Evolutionary conservation across 1,140 invertebrate species (phyloP).

Genomic region (Phymastichus coffea): DNA sequence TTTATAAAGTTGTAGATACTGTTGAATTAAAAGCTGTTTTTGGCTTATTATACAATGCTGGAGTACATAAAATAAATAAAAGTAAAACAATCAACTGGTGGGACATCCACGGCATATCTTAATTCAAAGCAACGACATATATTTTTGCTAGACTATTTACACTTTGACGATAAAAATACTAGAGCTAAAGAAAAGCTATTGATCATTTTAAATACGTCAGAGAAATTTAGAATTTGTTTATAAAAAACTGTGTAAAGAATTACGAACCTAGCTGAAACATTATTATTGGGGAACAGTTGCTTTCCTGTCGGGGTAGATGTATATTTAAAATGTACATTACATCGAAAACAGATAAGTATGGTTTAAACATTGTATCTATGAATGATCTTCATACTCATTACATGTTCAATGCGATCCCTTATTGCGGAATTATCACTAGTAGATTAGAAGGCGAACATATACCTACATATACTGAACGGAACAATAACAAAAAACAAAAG

Average conservation of each 20-base stretch:
- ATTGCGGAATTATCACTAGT: too few species aligned
- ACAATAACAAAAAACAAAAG: slow-evolving; percentile 54
- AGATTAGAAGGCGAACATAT: slow-evolving; percentile 6
- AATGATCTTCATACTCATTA: slow-evolving; percentile 15
- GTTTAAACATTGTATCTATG: too few species aligned
- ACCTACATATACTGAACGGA: slow-evolving; percentile 39
- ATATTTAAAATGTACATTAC: slow-evolving; percentile 52
- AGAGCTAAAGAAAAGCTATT: slow-evolving; percentile 22
- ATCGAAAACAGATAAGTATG: slow-evolving; percentile 53
- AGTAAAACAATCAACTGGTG: background rate
- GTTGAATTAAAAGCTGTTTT: background rate
- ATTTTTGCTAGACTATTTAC: slow-evolving; percentile 33
- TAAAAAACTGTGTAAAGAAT: slow-evolving; percentile 41
- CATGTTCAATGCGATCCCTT: slow-evolving; percentile 15
- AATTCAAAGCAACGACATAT: slow-evolving; percentile 36
- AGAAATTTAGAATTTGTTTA: slow-evolving; percentile 42
- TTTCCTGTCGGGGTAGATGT: slow-evolving; percentile 45
- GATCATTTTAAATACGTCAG: slow-evolving; percentile 37
- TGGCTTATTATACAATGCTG: background rate
- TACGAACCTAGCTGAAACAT: slow-evolving; percentile 36
- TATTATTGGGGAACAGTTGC: slow-evolving; percentile 51
- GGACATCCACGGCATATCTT: background rate
- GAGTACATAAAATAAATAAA: background rate
- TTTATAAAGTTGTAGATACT: background rate
- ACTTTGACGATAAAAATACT: slow-evolving; percentile 36